A percentile compares a stretch with the other conserved stretches of the same genome.
These are phyloP conservation scores for Podabrus alpinus DNA, from an alignment of 2,888 invertebrate genomes.

Conservation along the genomic window DNA sequence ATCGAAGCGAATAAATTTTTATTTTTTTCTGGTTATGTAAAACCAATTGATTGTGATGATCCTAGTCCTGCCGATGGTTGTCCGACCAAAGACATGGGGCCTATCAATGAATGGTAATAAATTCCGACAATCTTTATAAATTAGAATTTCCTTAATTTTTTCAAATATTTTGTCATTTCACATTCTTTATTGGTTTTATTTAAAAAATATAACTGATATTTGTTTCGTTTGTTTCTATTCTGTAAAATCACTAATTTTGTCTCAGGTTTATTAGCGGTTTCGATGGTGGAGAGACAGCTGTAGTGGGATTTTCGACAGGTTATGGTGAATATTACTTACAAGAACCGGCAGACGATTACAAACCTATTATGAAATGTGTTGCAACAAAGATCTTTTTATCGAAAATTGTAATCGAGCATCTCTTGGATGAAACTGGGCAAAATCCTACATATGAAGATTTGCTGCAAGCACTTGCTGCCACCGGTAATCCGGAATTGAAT, in stretches of 20 bases:
- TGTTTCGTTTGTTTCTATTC: too few relatives aligned
- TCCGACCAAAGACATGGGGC: slow-evolving; percentile 76
- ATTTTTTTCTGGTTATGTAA: slow-evolving; percentile 80
- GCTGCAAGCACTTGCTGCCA: slow-evolving; percentile 64
- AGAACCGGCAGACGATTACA: slow-evolving; percentile 72
- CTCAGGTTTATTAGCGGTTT: slow-evolving; percentile 75
- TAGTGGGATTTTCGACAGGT: slow-evolving; percentile 77
- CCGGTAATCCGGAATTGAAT: slow-evolving; percentile 55
- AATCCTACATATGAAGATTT: slow-evolving; percentile 79
- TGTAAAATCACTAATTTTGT: slow-evolving; percentile 16
- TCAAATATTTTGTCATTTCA: background rate
- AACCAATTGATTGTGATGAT: slow-evolving; percentile 78
- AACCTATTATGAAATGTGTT: slow-evolving; percentile 70
- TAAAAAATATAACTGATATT: background rate
- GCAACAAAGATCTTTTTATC: slow-evolving; percentile 78
- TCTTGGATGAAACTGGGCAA: slow-evolving; percentile 66
- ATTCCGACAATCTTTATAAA: too few relatives aligned
- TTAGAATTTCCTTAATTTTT: background rate
- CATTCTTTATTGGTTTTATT: background rate
- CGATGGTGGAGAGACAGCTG: slow-evolving; percentile 77
- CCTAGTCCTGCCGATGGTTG: slow-evolving; percentile 72
- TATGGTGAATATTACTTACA: slow-evolving; percentile 81
- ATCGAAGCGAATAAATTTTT: slow-evolving; percentile 76
- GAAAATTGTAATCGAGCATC: slow-evolving; percentile 79
- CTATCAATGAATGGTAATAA: slow-evolving; percentile 83